phyloP scores from a whole-genome alignment of 2,113 vertebrate species.

The Myrmophylax atrothorax region DNA sequence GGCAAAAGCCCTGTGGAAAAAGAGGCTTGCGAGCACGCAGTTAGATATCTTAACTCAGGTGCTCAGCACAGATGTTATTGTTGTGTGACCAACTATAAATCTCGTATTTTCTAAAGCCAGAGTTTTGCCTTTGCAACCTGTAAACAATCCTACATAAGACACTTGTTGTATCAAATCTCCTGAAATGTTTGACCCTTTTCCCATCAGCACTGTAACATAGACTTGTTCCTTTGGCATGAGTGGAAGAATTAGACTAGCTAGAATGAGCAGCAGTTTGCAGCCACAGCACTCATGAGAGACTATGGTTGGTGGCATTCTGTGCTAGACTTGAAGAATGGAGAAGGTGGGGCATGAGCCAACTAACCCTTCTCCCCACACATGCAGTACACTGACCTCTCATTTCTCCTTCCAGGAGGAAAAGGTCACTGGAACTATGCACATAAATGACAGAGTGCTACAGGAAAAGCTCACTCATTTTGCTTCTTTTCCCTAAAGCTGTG shows the following conservation, averaged over 20 bases:
- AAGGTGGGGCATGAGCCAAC: accelerated
- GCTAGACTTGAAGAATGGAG: background rate
- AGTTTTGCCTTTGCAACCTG: background rate
- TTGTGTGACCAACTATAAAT: background rate
- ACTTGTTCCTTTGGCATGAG: background rate
- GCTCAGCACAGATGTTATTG: background rate
- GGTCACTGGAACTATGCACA: background rate
- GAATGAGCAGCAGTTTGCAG: background rate
- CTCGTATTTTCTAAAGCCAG: background rate
- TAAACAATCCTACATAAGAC: background rate
- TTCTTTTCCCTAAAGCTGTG: background rate
- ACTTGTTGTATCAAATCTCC: background rate
- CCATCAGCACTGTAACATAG: background rate
- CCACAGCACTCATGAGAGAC: background rate
- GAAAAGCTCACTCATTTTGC: background rate
- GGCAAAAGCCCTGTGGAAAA: background rate
- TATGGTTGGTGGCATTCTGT: background rate
- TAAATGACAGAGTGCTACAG: background rate
- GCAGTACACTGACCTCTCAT: background rate
- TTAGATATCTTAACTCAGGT: background rate
- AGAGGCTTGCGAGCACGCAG: accelerated
- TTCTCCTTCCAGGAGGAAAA: background rate
- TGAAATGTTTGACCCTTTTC: background rate
- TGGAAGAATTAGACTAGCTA: background rate
- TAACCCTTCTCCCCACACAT: background rate